Percentiles rank a stretch among this genome's conserved stretches.
Conservation (phyloP, 2,113 vertebrate species). For the Bubo bubo region DNA sequence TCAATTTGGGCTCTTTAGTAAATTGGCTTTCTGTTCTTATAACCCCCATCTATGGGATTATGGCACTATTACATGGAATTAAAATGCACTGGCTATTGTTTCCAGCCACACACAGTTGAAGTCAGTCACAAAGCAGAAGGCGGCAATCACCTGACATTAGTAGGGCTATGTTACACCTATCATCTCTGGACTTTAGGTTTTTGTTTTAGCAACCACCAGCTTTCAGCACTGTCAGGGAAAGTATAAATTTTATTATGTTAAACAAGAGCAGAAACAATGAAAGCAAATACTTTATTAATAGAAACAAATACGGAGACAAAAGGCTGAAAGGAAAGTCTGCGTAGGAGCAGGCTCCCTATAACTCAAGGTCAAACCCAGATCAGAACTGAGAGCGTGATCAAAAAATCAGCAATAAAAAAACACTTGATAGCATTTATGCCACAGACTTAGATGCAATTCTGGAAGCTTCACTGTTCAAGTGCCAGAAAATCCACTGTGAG, state of each 20-base stretch:
- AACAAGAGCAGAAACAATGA: not conserved
- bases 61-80: slow-evolving; percentile 17
- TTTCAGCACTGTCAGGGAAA: not conserved
- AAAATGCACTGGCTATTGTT: slow-evolving; percentile 5
- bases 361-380: not conserved
- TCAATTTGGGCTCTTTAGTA: slow-evolving; percentile 44
- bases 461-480: not conserved
- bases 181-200: not conserved
- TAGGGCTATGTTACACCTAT: not conserved
- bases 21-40: slow-evolving; percentile 41
- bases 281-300: not conserved
- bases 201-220: not conserved
- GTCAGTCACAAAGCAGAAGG: not conserved
- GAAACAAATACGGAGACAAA: not conserved
- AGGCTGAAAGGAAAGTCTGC: not conserved
- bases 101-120: not conserved
- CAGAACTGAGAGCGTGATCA: not conserved
- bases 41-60: not conserved
- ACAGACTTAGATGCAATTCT: not conserved
- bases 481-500: not conserved
- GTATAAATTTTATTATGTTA: not conserved
- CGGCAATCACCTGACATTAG: not conserved
- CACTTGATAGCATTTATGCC: not conserved
- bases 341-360: not conserved
- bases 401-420: not conserved